phyloP scores from a whole-genome alignment of 2,888 invertebrate genomes.

The Caenorhabditis sp. region DNA sequence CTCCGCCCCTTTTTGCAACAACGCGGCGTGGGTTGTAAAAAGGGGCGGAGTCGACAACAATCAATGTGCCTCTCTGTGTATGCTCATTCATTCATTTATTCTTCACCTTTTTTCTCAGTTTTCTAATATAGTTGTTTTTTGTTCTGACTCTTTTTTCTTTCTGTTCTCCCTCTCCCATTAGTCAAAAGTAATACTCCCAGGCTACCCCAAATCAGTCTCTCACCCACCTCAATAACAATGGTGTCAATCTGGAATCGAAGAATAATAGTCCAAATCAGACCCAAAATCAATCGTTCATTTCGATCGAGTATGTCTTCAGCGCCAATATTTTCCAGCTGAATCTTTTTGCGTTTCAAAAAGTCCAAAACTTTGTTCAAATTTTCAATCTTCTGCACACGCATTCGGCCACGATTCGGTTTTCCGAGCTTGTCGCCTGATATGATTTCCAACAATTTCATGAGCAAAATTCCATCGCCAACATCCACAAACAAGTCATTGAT shows the following conservation, averaged over 20 bases:
- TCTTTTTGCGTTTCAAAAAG: slow-evolving; percentile 69
- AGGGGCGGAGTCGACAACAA: too few relatives aligned
- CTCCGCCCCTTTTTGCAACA: too few relatives aligned
- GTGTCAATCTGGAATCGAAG: slow-evolving; percentile 98
- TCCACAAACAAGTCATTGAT: slow-evolving; percentile 96
- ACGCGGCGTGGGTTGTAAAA: too few relatives aligned
- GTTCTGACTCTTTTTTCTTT: too few relatives aligned
- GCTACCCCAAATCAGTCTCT: too few relatives aligned
- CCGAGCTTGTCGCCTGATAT: slow-evolving; percentile 97
- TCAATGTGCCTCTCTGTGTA: too few relatives aligned
- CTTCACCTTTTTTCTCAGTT: too few relatives aligned
- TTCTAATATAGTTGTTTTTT: too few relatives aligned
- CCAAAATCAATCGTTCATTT: slow-evolving; percentile 93
- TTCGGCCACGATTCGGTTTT: slow-evolving; percentile 85
- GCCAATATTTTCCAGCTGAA: slow-evolving; percentile 91
- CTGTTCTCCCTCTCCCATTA: too few relatives aligned
- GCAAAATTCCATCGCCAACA: slow-evolving; percentile 90
- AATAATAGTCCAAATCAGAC: slow-evolving; percentile 99
- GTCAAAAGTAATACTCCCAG: neutral
- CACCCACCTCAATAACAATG: slow-evolving; percentile 87
- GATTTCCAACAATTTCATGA: slow-evolving; percentile 92
- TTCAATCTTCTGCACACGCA: slow-evolving; percentile 98
- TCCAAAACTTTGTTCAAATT: slow-evolving; percentile 86
- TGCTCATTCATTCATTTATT: too few relatives aligned
- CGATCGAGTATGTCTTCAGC: slow-evolving; percentile 99